Percentiles rank a stretch among this genome's conserved stretches.
phyloP scores from a whole-genome alignment of 2,113 vertebrate genomes.

The Onychostoma macrolepis region DNA sequence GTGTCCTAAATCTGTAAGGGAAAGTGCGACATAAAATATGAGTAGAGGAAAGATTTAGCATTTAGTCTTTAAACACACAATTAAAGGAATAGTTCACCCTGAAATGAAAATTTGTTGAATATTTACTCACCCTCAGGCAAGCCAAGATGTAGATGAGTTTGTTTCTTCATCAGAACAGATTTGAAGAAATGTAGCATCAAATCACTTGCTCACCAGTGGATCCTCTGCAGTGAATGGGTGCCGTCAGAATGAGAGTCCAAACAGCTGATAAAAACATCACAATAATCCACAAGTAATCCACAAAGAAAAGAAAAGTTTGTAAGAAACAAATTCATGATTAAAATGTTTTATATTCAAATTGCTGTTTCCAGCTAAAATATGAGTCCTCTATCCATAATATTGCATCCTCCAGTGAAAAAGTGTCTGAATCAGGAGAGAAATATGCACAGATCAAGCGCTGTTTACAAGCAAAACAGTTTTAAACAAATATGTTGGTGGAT shows the following conservation, averaged over 20 bases:
- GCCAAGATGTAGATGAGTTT: background rate
- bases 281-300: background rate
- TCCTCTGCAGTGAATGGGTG: background rate
- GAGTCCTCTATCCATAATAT: background rate
- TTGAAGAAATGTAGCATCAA: background rate
- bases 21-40: conserved; percentile 24
- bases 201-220: background rate
- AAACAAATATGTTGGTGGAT: background rate
- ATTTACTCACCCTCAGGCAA: background rate
- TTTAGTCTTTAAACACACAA: background rate
- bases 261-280: background rate
- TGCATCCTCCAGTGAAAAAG: too few species aligned
- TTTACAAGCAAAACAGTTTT: background rate
- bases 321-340: too few species aligned
- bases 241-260: background rate
- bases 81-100: background rate
- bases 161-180: background rate
- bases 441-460: background rate
- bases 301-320: background rate
- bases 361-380: background rate
- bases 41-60: conserved; percentile 12
- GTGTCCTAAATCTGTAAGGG: conserved; percentile 27
- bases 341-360: background rate
- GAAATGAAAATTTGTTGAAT: background rate
- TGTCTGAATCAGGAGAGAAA: background rate